phyloP scores from a whole-genome alignment of 2,888 invertebrate species.

The Meteorus colon region DNA sequence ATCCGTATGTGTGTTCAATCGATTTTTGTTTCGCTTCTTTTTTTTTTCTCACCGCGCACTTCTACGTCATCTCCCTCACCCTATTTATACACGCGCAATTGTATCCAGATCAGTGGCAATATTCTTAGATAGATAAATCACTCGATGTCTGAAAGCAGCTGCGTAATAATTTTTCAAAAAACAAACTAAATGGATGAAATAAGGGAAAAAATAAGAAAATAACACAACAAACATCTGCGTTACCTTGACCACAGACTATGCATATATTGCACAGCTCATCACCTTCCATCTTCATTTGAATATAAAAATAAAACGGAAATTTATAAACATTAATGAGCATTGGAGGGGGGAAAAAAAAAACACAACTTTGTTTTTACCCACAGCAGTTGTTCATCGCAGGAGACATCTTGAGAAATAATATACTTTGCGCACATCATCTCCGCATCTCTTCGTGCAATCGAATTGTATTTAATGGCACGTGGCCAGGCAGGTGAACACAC shows the following conservation, averaged over 20 bases:
- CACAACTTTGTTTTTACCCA: background rate
- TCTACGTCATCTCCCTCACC: constrained; percentile 7
- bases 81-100: constrained; percentile 11
- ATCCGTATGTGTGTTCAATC: background rate
- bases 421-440: background rate
- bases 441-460: constrained; percentile 4
- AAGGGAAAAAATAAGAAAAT: constrained; percentile 13
- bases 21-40: background rate
- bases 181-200: constrained; percentile 1
- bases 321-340: background rate
- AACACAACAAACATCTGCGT: constrained; percentile 5
- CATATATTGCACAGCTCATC: background rate
- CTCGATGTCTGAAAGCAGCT: constrained; percentile 44
- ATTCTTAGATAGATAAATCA: constrained; percentile 7
- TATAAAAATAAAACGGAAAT: background rate
- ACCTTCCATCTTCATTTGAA: no score
- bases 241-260: constrained; percentile 24
- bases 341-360: background rate
- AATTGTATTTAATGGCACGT: constrained; percentile 37
- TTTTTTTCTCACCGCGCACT: constrained; percentile 1
- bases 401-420: constrained; percentile 1
- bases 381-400: constrained; percentile 24
- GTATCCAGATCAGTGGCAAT: constrained; percentile 4
- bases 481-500: constrained; percentile 34
- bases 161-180: constrained; percentile 39